Percentiles rank a stretch among this genome's conserved stretches.
phyloP scores from a whole-genome alignment of 2,797 vertebrate species.

The Gadopsis bispinosus region DNA sequence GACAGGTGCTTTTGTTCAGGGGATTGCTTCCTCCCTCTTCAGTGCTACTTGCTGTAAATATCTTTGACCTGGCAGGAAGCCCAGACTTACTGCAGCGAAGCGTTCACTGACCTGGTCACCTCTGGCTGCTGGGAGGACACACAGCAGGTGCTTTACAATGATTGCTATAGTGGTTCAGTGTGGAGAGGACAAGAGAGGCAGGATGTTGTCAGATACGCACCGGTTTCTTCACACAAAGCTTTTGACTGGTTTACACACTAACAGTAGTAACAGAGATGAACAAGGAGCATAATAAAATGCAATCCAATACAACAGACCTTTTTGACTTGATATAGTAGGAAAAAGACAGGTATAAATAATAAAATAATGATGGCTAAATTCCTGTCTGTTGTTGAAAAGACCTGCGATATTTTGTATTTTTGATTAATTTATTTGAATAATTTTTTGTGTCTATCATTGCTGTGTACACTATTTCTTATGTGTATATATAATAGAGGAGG shows the following conservation, averaged over 20 bases:
- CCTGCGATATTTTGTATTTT: background rate
- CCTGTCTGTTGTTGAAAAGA: background rate
- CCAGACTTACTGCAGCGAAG: constrained; percentile 47
- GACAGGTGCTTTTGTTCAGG: constrained; percentile 3
- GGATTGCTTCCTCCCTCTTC: constrained; percentile 9
- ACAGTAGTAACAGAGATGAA: constrained; percentile 4
- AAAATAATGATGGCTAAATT: background rate
- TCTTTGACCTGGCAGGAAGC: constrained; percentile 61
- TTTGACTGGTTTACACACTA: constrained; percentile 1
- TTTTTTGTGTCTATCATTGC: background rate
- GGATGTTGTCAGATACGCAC: constrained; percentile 7
- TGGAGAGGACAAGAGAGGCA: constrained; percentile 31
- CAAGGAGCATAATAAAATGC: background rate
- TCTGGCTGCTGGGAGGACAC: constrained; percentile 40
- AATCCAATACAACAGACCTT: background rate
- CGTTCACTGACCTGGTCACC: constrained; percentile 62
- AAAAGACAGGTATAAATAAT: background rate
- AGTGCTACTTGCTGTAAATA: constrained; percentile 45
- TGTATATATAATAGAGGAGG: background rate
- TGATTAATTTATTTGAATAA: background rate
- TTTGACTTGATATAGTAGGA: background rate
- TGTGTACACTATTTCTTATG: background rate
- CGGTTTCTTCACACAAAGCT: background rate
- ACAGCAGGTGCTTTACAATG: constrained; percentile 4
- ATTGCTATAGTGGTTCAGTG: constrained; percentile 9